Conservation (phyloP, 2,888 invertebrate species). For the Dicranocentrus wangi region DNA sequence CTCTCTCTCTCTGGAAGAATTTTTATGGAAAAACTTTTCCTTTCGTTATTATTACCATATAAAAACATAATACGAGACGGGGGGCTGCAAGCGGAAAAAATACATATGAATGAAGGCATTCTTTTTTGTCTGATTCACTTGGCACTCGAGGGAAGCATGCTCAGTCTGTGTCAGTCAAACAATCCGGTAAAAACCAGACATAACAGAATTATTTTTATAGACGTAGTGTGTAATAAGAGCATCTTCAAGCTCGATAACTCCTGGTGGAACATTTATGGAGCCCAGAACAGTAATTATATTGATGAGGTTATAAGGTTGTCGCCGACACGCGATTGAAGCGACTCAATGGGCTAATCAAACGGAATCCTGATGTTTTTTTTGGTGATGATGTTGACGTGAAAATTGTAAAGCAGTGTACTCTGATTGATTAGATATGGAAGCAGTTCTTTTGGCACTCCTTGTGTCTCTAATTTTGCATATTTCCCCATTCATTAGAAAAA, state of each 20-base stretch:
- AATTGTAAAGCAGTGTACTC: neutral
- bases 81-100: neutral
- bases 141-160: too few relatives aligned
- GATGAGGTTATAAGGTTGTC: neutral
- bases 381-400: neutral
- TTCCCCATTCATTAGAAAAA: neutral
- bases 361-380: too few relatives aligned
- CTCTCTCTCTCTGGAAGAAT: too few relatives aligned
- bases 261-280: too few relatives aligned
- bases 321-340: conserved; percentile 22
- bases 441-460: conserved; percentile 8
- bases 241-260: too few relatives aligned
- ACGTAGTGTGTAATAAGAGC: too few relatives aligned
- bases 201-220: neutral
- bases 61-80: too few relatives aligned
- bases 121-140: too few relatives aligned
- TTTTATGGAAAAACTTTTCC: too few relatives aligned
- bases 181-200: neutral
- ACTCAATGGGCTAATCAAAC: too few relatives aligned
- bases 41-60: too few relatives aligned
- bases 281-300: neutral
- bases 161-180: neutral
- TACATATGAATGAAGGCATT: neutral
- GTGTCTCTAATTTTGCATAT: neutral
- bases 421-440: neutral